phyloP scores from a whole-genome alignment of 2,113 vertebrate species.

The Pseudorectes ferrugineus region DNA sequence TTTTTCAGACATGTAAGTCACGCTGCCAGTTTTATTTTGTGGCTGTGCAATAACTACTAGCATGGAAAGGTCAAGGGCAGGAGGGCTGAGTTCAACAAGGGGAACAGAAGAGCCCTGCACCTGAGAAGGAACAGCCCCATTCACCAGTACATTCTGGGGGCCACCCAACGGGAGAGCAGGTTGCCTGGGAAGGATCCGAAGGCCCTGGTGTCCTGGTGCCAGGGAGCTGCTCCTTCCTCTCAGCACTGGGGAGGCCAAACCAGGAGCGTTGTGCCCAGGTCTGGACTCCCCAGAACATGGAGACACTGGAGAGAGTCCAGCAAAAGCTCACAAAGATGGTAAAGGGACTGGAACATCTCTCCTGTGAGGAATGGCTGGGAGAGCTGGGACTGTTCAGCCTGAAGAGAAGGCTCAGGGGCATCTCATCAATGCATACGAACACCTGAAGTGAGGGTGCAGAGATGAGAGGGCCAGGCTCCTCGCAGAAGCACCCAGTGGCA shows the following conservation, averaged over 20 bases:
- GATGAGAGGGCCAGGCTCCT: rapidly evolving
- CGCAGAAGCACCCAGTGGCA: not conserved
- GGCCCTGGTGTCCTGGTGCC: too few species aligned
- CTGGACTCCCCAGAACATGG: not conserved
- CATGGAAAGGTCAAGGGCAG: not conserved
- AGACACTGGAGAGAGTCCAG: not conserved
- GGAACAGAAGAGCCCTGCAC: not conserved
- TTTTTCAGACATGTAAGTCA: not conserved
- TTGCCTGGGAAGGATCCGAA: not conserved
- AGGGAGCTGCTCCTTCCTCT: not conserved
- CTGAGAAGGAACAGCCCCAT: not conserved
- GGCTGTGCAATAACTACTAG: not conserved
- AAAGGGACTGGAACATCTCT: not conserved
- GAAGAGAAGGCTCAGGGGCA: not conserved
- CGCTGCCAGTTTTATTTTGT: not conserved
- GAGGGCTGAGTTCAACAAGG: not conserved
- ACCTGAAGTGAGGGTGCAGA: not conserved
- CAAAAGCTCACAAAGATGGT: not conserved
- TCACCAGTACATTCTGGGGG: not conserved
- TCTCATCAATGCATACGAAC: not conserved
- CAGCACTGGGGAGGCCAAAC: not conserved
- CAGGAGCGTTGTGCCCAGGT: not conserved
- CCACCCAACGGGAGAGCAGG: not conserved
- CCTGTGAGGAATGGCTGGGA: not conserved
- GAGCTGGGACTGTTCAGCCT: not conserved